Conservation (phyloP, 1,140 invertebrate species). For the Leptinotarsa lineolata region DNA sequence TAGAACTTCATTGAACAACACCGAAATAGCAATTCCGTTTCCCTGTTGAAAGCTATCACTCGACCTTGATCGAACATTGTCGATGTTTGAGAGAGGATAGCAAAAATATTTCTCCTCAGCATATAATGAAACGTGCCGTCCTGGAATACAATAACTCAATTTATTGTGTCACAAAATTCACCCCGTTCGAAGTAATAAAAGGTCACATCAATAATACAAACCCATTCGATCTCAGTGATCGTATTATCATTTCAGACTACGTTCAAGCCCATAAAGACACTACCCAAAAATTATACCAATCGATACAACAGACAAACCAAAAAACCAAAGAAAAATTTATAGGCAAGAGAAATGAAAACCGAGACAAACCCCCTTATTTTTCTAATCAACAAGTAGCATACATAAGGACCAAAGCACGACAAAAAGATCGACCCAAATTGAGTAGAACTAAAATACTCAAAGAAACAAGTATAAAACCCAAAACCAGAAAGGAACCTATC, state of each 20-base stretch:
- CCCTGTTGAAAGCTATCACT: constrained; percentile 38
- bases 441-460: too few species aligned
- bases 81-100: constrained; percentile 18
- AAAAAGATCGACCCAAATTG: too few species aligned
- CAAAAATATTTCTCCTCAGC: background rate
- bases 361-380: background rate
- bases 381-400: too few species aligned
- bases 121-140: constrained; percentile 24
- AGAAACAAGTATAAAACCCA: too few species aligned
- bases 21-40: constrained; percentile 35
- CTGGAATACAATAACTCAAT: constrained; percentile 18
- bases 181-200: constrained; percentile 32
- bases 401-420: too few species aligned
- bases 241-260: constrained; percentile 19
- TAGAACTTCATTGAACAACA: too few species aligned
- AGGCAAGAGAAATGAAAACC: background rate
- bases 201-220: constrained; percentile 30
- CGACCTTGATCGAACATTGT: constrained; percentile 40
- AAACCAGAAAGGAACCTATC: constrained; percentile 7
- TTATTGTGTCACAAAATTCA: constrained; percentile 23
- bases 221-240: constrained; percentile 30
- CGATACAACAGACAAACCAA: constrained; percentile 15
- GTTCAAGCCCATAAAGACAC: constrained; percentile 28
- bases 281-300: too few species aligned
- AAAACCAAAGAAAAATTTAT: constrained; percentile 12